Evolutionary conservation across 1,140 invertebrate species (phyloP).

Genomic region (Himalopsyche phryganea): DNA sequence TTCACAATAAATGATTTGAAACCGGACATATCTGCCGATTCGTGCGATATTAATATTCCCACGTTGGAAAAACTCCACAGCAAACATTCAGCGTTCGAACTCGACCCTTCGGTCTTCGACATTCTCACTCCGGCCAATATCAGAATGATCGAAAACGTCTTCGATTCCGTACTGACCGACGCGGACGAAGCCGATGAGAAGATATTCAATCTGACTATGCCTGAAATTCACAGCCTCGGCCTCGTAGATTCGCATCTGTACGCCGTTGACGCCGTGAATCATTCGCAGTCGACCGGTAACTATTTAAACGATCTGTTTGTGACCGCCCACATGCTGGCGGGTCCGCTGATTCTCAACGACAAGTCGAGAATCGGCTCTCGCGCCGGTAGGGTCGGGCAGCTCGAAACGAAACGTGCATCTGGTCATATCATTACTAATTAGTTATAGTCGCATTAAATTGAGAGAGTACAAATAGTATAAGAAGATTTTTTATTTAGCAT

Average conservation of each 20-base stretch:
- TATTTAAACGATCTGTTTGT: background rate
- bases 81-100: background rate
- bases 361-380: background rate
- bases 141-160: too few relatives aligned
- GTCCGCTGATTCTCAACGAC: background rate
- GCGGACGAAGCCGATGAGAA: too few relatives aligned
- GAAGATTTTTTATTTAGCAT: conserved; percentile 18
- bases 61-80: background rate
- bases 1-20: background rate
- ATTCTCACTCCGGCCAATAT: too few relatives aligned
- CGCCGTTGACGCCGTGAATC: background rate
- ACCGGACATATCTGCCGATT: background rate
- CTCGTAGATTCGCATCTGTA: too few relatives aligned
- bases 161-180: too few relatives aligned
- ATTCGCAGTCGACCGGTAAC: background rate
- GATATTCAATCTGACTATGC: too few relatives aligned
- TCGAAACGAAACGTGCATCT: conserved; percentile 13
- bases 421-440: conserved; percentile 16
- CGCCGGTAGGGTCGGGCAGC: conserved; percentile 3
- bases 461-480: conserved; percentile 23
- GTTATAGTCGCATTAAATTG: conserved; percentile 10
- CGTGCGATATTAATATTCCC: background rate
- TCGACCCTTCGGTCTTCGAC: too few relatives aligned
- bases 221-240: too few relatives aligned
- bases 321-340: conserved; percentile 3